phyloP scores from a whole-genome alignment of 1,140 invertebrate species.

The Calosoma granatense region DNA sequence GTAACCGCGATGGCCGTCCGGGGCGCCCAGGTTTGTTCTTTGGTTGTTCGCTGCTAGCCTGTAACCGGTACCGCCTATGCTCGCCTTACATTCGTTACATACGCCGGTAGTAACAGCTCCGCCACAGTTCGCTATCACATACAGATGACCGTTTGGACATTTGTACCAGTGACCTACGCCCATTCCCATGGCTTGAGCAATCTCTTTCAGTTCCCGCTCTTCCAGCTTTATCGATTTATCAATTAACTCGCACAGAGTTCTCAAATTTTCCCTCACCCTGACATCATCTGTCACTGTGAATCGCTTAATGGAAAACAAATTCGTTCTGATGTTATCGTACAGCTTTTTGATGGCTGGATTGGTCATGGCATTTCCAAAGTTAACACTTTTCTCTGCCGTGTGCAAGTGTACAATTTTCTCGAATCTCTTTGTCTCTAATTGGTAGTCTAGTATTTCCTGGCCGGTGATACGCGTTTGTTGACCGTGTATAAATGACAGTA shows the following conservation, averaged over 20 bases:
- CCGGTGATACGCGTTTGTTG: background rate
- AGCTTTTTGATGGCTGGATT: background rate
- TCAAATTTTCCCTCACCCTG: background rate
- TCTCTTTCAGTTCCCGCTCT: slow-evolving; percentile 34
- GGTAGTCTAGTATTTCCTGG: background rate
- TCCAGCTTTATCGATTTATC: slow-evolving; percentile 22
- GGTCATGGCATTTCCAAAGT: background rate
- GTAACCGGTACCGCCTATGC: slow-evolving; percentile 40
- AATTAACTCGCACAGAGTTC: background rate
- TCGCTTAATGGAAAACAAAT: background rate
- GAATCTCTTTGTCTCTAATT: background rate
- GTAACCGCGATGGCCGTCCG: background rate
- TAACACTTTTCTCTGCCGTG: background rate
- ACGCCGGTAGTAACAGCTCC: slow-evolving; percentile 35
- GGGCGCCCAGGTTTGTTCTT: background rate
- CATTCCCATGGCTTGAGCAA: slow-evolving; percentile 38
- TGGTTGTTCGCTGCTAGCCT: slow-evolving; percentile 19
- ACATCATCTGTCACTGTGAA: background rate
- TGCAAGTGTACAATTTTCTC: background rate
- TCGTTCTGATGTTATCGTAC: background rate
- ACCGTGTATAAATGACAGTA: background rate
- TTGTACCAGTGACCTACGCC: slow-evolving; percentile 43
- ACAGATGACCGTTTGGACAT: slow-evolving; percentile 46
- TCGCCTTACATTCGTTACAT: slow-evolving; percentile 39
- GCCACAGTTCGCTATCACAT: slow-evolving; percentile 45